phyloP scores from a whole-genome alignment of 2,888 invertebrate species.

The Hemithea aestivaria region DNA sequence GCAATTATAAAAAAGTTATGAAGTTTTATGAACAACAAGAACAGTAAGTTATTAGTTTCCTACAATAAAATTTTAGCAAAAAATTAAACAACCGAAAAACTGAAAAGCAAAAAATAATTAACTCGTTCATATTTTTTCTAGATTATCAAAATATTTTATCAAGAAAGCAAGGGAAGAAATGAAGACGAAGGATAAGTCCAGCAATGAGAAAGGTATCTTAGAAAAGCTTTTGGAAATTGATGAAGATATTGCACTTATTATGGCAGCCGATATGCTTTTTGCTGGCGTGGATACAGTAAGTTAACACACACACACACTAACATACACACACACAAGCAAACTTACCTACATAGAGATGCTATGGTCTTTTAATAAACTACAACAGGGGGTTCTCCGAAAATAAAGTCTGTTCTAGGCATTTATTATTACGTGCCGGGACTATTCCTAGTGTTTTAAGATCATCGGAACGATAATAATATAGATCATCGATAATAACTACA shows the following conservation, averaged over 20 bases:
- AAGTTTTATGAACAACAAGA: conserved; percentile 50
- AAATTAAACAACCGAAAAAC: too few species aligned
- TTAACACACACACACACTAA: not conserved
- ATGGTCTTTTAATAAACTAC: too few species aligned
- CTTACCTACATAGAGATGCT: too few species aligned
- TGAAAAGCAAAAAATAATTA: too few species aligned
- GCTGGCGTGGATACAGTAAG: conserved; percentile 84
- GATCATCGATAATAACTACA: too few species aligned
- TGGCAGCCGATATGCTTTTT: conserved; percentile 82
- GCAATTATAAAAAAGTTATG: conserved; percentile 50
- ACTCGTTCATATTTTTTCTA: too few species aligned
- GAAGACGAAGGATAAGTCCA: conserved; percentile 24
- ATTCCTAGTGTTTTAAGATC: too few species aligned
- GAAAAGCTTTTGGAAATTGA: conserved; percentile 79
- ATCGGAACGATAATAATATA: too few species aligned
- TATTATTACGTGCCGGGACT: too few species aligned
- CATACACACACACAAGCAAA: not conserved
- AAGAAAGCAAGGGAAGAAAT: conserved; percentile 34
- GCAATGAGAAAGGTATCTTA: conserved; percentile 73
- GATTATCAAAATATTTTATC: conserved; percentile 31
- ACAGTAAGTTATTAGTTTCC: conserved; percentile 35
- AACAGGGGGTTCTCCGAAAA: too few species aligned
- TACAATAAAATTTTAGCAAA: too few species aligned
- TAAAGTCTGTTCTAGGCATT: too few species aligned
- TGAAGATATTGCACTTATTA: conserved; percentile 76